Evolutionary conservation across 2,888 invertebrate genomes (phyloP).

Genomic region (Venusia cambrica): DNA sequence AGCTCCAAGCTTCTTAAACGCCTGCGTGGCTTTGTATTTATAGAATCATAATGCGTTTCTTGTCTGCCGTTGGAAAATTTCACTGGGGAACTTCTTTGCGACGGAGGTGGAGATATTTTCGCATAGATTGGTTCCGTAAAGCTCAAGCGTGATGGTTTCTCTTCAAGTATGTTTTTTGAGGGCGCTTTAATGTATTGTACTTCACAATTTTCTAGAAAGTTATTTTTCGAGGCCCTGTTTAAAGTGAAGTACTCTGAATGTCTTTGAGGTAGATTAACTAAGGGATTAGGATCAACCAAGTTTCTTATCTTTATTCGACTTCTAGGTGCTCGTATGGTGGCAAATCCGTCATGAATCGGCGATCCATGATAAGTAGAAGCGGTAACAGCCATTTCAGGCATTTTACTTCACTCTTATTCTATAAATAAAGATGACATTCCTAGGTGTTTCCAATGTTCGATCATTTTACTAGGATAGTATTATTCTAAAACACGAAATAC

Average conservation of each 20-base stretch:
- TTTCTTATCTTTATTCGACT: constrained; percentile 74
- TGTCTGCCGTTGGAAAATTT: constrained; percentile 54
- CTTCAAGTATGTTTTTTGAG: constrained; percentile 37
- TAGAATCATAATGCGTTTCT: constrained; percentile 73
- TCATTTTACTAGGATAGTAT: constrained; percentile 13
- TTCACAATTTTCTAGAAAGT: constrained; percentile 64
- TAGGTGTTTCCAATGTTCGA: constrained; percentile 8
- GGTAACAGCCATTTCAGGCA: constrained; percentile 63
- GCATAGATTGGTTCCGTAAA: constrained; percentile 75
- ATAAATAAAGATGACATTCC: constrained; percentile 1
- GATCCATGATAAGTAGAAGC: constrained; percentile 73
- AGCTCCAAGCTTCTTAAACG: constrained; percentile 70
- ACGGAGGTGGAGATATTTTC: constrained; percentile 66
- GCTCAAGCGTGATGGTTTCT: constrained; percentile 60
- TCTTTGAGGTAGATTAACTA: constrained; percentile 69
- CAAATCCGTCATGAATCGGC: constrained; percentile 92
- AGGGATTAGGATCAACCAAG: constrained; percentile 67
- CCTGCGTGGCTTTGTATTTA: constrained; percentile 71
- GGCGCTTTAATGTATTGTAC: constrained; percentile 61
- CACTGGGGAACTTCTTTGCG: constrained; percentile 62
- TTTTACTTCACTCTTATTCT: constrained; percentile 28
- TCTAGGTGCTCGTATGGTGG: constrained; percentile 87
- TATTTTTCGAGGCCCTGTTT: constrained; percentile 66
- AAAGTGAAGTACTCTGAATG: constrained; percentile 77
- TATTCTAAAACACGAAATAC: constrained; percentile 8